Percentiles rank a stretch among this genome's conserved stretches.
Evolutionary conservation across 1,140 invertebrate species (phyloP).

Genomic region (Drosophila littoralis): DNA sequence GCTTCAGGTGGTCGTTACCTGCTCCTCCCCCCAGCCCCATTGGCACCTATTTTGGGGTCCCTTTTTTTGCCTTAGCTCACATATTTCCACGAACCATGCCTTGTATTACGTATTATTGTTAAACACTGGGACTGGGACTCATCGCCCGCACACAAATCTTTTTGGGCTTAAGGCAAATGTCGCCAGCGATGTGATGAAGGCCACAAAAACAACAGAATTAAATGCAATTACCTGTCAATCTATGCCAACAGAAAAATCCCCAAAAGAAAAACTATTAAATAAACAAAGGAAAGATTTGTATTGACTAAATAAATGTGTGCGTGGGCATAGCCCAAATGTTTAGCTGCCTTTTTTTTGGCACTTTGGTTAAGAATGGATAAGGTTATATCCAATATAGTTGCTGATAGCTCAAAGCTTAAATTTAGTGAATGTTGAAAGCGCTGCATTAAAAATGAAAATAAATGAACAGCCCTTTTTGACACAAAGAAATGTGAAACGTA

Average conservation of each 20-base stretch:
- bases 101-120: constrained; percentile 30
- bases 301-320: background rate
- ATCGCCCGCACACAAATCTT: constrained; percentile 50
- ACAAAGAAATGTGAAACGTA: too few species aligned
- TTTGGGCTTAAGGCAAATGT: constrained; percentile 41
- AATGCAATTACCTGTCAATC: constrained; percentile 63
- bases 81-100: constrained; percentile 36
- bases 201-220: constrained; percentile 31
- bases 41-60: background rate
- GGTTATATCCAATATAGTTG: background rate
- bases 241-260: background rate
- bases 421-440: background rate
- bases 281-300: constrained; percentile 19
- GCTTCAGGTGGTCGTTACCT: constrained; percentile 5
- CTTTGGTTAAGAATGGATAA: background rate
- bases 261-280: constrained; percentile 28
- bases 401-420: background rate
- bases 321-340: background rate
- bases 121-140: constrained; percentile 34
- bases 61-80: constrained; percentile 16
- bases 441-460: background rate
- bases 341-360: background rate
- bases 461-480: background rate
- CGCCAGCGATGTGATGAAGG: constrained; percentile 38
- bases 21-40: background rate